Percentiles rank a stretch among this genome's conserved stretches.
Evolutionary conservation across 1,140 invertebrate genomes (phyloP).

Genomic region (Potamilus streckersoni): DNA sequence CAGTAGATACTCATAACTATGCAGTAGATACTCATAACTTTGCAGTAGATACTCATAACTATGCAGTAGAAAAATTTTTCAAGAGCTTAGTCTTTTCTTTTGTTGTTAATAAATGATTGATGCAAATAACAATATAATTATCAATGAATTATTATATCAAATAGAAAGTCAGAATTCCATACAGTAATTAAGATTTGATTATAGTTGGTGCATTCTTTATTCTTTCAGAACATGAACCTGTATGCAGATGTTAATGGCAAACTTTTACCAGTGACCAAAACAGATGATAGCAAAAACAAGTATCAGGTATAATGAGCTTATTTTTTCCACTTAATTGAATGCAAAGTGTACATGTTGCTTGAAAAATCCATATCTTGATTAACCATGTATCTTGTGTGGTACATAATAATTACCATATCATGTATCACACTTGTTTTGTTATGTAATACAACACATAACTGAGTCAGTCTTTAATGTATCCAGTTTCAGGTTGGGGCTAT

Average conservation of each 20-base stretch:
- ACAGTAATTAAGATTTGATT: not conserved
- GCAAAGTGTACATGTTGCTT: not conserved
- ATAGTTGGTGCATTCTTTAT: constrained; percentile 25
- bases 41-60: too few species aligned
- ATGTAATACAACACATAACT: not conserved
- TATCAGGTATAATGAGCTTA: constrained; percentile 76
- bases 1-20: too few species aligned
- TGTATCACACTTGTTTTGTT: not conserved
- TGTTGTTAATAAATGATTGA: too few species aligned
- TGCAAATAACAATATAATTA: too few species aligned
- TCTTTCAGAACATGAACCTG: constrained; percentile 74
- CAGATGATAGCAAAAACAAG: constrained; percentile 74
- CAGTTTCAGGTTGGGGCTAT: not conserved
- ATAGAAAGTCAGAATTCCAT: too few species aligned
- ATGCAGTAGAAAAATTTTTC: too few species aligned
- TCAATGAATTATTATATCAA: too few species aligned
- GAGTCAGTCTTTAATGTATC: not conserved
- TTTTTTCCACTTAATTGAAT: not conserved
- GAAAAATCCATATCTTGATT: not conserved
- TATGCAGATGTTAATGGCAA: constrained; percentile 89
- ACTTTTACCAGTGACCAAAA: constrained; percentile 81
- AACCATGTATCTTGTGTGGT: not conserved
- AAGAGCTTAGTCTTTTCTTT: too few species aligned
- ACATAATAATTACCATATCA: not conserved
- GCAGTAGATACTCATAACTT: too few species aligned